Evolutionary conservation across 2,113 vertebrate genomes (phyloP).

Genomic region (Cairina moschata): DNA sequence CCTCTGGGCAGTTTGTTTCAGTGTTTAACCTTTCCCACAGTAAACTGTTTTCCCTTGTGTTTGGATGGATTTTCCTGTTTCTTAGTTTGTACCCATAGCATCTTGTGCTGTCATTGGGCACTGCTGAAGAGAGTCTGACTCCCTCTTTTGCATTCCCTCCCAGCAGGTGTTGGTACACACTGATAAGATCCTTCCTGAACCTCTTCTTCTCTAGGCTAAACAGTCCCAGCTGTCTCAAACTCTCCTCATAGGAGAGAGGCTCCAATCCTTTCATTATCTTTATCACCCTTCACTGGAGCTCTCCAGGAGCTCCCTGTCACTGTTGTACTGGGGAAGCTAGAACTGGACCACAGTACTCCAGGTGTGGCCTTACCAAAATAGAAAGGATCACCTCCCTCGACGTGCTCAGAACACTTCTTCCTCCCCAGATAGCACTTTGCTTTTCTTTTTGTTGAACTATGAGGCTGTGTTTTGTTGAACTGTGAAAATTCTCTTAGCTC

Average conservation of each 20-base stretch:
- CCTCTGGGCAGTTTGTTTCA: neutral
- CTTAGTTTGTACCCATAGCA: neutral
- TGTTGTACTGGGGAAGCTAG: neutral
- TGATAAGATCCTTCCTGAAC: neutral
- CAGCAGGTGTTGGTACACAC: neutral
- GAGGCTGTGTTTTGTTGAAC: neutral
- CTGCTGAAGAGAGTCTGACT: neutral
- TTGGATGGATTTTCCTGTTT: neutral
- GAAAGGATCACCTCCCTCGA: rapidly evolving
- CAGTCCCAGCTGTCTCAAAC: neutral
- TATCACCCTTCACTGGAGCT: neutral
- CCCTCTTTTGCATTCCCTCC: neutral
- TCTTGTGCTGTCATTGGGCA: neutral
- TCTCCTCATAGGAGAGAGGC: neutral
- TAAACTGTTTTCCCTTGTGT: neutral
- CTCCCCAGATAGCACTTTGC: neutral
- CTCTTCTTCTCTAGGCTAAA: neutral
- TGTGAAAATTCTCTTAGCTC: neutral
- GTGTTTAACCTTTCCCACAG: neutral
- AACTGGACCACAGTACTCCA: neutral
- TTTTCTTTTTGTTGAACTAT: neutral
- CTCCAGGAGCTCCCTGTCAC: neutral
- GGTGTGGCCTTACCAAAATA: neutral
- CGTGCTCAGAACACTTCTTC: neutral
- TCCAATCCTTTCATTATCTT: neutral